Conservation (phyloP, 2,797 vertebrate genomes). For the Poeciliopsis gracilis region DNA sequence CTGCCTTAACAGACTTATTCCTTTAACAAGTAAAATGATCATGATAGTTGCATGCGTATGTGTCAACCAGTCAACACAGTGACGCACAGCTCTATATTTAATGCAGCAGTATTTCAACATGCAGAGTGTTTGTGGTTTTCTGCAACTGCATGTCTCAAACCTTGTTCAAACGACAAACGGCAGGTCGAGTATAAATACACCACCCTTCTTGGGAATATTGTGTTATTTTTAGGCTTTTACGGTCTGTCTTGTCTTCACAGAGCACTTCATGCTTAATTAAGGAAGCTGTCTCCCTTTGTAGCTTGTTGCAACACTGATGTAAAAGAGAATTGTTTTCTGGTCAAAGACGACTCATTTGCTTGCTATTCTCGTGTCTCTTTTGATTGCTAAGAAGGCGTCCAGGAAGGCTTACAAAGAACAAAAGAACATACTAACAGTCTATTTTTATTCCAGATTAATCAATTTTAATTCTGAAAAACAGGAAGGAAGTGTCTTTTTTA, state of each 20-base stretch:
- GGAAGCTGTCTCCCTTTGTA: constrained; percentile 4
- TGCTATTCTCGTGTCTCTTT: background rate
- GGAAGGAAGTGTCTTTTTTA: background rate
- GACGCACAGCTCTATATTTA: background rate
- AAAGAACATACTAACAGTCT: background rate
- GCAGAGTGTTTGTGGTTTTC: constrained; percentile 1
- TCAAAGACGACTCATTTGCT: background rate
- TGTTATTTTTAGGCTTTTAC: constrained; percentile 54
- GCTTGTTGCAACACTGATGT: constrained; percentile 1
- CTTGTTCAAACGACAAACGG: background rate
- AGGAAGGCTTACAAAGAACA: background rate
- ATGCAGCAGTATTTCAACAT: background rate
- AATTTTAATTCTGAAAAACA: background rate
- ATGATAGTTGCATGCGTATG: constrained; percentile 8
- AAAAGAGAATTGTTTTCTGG: background rate
- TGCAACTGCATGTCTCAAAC: background rate
- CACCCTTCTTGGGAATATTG: constrained; percentile 25
- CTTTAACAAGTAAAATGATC: constrained; percentile 35
- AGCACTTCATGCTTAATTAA: constrained; percentile 2
- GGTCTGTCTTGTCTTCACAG: constrained; percentile 24
- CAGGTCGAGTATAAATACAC: constrained; percentile 32
- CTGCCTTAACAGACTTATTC: constrained; percentile 1
- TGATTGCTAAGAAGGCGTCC: background rate
- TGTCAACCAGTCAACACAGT: background rate
- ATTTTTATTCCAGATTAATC: background rate